These are phyloP conservation scores for Novumbra hubbsi DNA, from an alignment of 2,797 vertebrate genomes.

Conservation along the genomic window DNA sequence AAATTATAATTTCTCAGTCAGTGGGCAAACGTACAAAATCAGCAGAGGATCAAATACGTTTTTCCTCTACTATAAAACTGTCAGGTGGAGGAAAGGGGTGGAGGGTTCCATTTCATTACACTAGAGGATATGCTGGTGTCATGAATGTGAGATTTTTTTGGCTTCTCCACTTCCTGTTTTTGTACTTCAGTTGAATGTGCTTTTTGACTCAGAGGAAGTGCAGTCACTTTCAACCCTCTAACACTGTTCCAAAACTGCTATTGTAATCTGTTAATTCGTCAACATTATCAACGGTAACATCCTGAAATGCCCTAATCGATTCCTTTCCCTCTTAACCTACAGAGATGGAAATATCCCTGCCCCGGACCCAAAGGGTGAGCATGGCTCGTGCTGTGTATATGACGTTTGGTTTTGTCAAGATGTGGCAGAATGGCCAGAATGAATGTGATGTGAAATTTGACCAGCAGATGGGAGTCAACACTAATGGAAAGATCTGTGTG, in stretches of 20 bases:
- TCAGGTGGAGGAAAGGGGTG: not conserved
- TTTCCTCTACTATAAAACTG: too few relatives aligned
- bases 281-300: not conserved
- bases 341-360: conserved; percentile 63
- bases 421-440: not conserved
- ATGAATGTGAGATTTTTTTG: conserved; percentile 18
- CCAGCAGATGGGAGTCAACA: conserved; percentile 63
- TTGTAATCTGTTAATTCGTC: not conserved
- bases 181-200: not conserved
- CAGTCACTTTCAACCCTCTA: not conserved
- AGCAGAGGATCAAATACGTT: too few relatives aligned
- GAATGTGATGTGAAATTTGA: not conserved
- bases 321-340: conserved; percentile 36
- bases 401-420: not conserved
- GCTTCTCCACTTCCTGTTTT: conserved; percentile 51
- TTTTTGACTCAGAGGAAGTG: conserved; percentile 23
- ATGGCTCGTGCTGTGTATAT: not conserved
- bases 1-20: too few relatives aligned
- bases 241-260: not conserved
- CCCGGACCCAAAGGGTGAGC: conserved; percentile 62
- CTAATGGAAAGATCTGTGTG: conserved; percentile 8
- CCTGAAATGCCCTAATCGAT: not conserved
- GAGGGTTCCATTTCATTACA: conserved; percentile 19
- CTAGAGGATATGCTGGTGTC: conserved; percentile 5
- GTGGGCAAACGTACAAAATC: too few relatives aligned